These are phyloP conservation scores for Drosophila kikkawai DNA, from an alignment of 1,140 invertebrate genomes.

Conservation along the genomic window DNA sequence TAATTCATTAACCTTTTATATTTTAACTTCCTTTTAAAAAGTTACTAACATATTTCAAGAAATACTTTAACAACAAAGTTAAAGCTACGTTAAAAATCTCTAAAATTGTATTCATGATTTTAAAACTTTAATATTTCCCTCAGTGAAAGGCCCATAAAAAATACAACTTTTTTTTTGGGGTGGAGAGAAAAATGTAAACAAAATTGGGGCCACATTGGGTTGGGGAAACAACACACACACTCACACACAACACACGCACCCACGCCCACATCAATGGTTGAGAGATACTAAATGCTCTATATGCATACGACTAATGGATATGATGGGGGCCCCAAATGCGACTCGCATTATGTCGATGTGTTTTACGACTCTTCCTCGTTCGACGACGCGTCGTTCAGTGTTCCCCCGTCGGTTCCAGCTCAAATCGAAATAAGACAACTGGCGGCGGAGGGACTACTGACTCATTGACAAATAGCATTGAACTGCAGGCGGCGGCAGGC, in stretches of 20 bases:
- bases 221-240: conserved; percentile 14
- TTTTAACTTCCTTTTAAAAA: too few relatives aligned
- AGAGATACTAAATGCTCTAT: conserved; percentile 42
- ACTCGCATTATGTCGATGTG: conserved; percentile 32
- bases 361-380: conserved; percentile 37
- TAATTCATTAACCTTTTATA: too few relatives aligned
- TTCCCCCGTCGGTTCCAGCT: conserved; percentile 10
- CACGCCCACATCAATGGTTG: conserved; percentile 30
- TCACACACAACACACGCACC: conserved; percentile 8
- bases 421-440: conserved; percentile 17
- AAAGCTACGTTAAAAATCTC: neutral
- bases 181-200: conserved; percentile 59
- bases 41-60: too few relatives aligned
- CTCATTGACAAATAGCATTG: conserved; percentile 78
- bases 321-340: conserved; percentile 44
- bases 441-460: conserved; percentile 33
- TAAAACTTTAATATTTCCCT: conserved; percentile 1
- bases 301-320: conserved; percentile 55
- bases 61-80: too few relatives aligned
- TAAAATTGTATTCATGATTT: neutral
- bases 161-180: neutral
- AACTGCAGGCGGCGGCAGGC: conserved; percentile 52
- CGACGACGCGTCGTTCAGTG: neutral
- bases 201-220: conserved; percentile 63
- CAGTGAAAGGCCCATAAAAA: conserved; percentile 40